Base-by-base conservation (phyloP, 2,113 vertebrate species). In the Hydropotes inermis region DNA sequence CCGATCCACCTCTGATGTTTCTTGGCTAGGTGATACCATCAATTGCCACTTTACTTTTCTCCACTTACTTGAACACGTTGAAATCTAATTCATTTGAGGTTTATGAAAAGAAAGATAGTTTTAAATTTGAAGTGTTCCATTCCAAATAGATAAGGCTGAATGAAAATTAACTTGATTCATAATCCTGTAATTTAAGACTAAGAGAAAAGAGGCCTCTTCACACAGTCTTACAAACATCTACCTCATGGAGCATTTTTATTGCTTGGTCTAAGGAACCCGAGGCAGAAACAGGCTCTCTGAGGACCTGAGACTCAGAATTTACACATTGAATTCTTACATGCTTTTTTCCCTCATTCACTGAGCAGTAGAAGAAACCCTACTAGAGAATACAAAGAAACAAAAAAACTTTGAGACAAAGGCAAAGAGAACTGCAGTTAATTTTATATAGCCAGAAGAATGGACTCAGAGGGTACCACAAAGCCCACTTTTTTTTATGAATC, bases 341-440 rank as follows among this genome's bases (percentile, higher is more conserved):
- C n/a, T 16, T 89, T 57, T 96, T 89, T 8, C 1, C 33, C 27
- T 25, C 61, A 43, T 84, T 97, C 94, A 96, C 10, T 91, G 43
- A 98, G 79, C 19, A 87, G 5, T 52, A 67, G 57, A 52, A 95
- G 76, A 84, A 98, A 97, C 82, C 87, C 91, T 97, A n/a, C 39
- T 95, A 94, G 97, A 79, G 83, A 97, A 95, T 54, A 87, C 91
- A 96, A 95, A 57, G 36, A 96, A 97, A 50, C 12, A 67, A 86
- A 85, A 96, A 90, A 93, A 83, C 61, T 52, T 84, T 88, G 81
- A 87, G 60, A 93, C 54, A 97, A 98, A 98, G 84, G 96, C 91
- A 97, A 98, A 95, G 78, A 43, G 79, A 98, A 97, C 90, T 96
- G 78, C 58, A 97, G 96, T 98, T 98, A 97, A 93, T 97, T 97